Base-by-base conservation (phyloP, 1,140 invertebrate genomes). In the Dufourea novaeangliae region DNA sequence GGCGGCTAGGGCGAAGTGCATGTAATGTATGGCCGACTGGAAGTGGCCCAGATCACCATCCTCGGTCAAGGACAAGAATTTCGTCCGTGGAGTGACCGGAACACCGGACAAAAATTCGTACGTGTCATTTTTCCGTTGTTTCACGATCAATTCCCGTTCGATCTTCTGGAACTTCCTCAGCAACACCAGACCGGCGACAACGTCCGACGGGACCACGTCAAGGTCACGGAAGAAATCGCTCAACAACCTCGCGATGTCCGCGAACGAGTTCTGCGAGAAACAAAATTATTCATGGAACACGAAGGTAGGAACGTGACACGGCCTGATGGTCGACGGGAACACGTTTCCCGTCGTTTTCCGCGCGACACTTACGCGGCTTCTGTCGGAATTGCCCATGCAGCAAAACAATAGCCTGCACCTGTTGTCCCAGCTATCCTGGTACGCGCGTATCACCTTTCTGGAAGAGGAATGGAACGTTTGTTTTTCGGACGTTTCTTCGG, bases 191-290 rank as follows among this genome's bases (percentile, higher is more conserved):
- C 97, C 97, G 14, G 97, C 97, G 4, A 98, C 94, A 4, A 98
- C 97, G 92, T 98, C 97, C 37, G 97, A 97, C 1, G 97, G 97
- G 4, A 98, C 97, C n/a, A 98, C 97, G 91, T 98, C 97, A 69
- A 98, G 88, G 90, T 98, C 97, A 11, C 97, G 94, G 87, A 98
- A 98, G 90, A 98, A 98, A 87, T 98, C 97, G 68, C 97, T 97
- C 59, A 98, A 91, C 54, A 98, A 90, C 62, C 96, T 93, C 0
- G 97, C 97, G 69, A 98, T 97, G 88, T 98, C 97, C 7, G 96
- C 94, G 86, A 97, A 97, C 1, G 96, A 97, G 88, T 97, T 97
- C 93, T 97, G 92, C 66, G 32, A 81, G 7, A 4, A 4, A n/a
- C 17, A 1, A n/a, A 46, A 6, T 44, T 44, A 37, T 37, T 8